A percentile compares a stretch with the other conserved stretches of the same genome.
phyloP scores from a whole-genome alignment of 2,113 vertebrate species.

The Salvator merianae region DNA sequence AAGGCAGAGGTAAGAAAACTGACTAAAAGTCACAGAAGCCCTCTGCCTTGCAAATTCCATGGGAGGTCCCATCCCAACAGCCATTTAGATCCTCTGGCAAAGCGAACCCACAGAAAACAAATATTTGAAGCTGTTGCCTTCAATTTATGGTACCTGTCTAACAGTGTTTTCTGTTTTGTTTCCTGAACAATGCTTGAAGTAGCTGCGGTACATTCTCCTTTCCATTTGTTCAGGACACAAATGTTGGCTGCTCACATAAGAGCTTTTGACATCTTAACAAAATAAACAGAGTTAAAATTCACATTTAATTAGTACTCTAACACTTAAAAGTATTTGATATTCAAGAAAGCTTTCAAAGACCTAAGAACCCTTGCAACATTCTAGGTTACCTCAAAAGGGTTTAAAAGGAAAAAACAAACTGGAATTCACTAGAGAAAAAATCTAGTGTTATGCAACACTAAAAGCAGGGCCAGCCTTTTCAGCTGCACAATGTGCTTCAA shows the following conservation, averaged over 20 bases:
- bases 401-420: neutral
- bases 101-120: neutral
- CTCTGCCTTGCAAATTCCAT: too few species aligned
- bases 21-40: too few species aligned
- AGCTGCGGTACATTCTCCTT: neutral
- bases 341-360: neutral
- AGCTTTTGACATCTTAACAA: neutral
- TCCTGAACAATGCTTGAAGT: slow-evolving; percentile 39
- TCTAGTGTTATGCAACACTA: neutral
- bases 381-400: neutral
- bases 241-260: neutral
- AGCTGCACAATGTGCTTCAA: neutral
- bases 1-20: too few species aligned
- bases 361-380: neutral
- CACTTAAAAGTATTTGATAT: neutral
- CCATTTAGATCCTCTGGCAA: too few species aligned
- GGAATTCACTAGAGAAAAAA: neutral
- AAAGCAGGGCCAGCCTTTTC: neutral
- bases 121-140: neutral
- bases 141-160: neutral
- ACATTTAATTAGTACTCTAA: neutral
- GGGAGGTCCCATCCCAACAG: too few species aligned
- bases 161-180: slow-evolving; percentile 44
- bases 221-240: neutral
- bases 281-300: neutral